Conservation (phyloP, 1,140 invertebrate genomes). For the Hylaeus anthracinus region DNA sequence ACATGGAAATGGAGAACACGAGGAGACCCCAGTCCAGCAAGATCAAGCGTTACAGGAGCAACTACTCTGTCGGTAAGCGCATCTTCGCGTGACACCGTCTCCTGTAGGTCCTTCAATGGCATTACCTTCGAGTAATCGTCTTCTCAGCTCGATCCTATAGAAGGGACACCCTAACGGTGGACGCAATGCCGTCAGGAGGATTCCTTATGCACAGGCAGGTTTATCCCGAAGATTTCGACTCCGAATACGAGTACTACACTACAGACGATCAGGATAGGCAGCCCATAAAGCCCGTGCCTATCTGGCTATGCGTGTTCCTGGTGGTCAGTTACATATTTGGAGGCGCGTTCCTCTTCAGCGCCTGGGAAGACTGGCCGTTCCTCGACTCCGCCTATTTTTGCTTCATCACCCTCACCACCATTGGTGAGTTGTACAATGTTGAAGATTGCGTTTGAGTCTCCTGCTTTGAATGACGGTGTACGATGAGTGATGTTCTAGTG, state of each 20-base stretch:
- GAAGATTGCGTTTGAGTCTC: neutral
- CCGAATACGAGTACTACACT: conserved; percentile 80
- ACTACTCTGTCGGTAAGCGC: conserved; percentile 68
- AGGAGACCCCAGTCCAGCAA: conserved; percentile 55
- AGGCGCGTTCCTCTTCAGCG: conserved; percentile 91
- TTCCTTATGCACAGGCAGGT: conserved; percentile 84
- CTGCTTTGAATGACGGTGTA: neutral
- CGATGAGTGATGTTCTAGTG: too few relatives aligned
- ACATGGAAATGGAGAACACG: conserved; percentile 67
- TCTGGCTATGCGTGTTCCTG: conserved; percentile 94
- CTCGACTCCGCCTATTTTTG: conserved; percentile 97
- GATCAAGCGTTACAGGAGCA: conserved; percentile 61
- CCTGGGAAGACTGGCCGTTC: conserved; percentile 94
- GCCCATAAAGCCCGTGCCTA: conserved; percentile 89
- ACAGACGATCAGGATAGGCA: conserved; percentile 73
- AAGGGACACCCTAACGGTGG: conserved; percentile 80
- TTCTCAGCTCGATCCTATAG: conserved; percentile 71
- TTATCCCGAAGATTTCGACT: conserved; percentile 81
- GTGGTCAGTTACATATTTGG: conserved; percentile 94
- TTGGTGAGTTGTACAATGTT: conserved; percentile 81
- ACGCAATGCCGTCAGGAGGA: conserved; percentile 86
- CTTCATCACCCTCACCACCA: conserved; percentile 97
- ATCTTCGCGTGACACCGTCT: too few relatives aligned
- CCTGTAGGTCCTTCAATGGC: neutral
- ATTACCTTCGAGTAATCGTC: neutral